Percentiles rank a stretch among this genome's conserved stretches.
phyloP scores from a whole-genome alignment of 2,888 invertebrate species.

The Lucinisca nassula region DNA sequence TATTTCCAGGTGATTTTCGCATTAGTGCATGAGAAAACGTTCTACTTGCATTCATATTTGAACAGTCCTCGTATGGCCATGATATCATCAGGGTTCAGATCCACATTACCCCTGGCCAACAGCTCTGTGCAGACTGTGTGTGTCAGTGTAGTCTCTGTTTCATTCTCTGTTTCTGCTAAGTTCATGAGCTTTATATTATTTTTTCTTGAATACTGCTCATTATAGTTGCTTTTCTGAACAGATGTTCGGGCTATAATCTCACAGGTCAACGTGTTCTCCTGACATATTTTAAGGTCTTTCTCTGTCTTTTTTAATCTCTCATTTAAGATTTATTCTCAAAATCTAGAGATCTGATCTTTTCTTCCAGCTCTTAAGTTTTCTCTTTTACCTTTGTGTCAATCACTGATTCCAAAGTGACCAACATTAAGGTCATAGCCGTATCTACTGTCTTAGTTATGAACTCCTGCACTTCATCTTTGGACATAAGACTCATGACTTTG shows the following conservation, averaged over 20 bases:
- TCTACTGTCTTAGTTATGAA: not conserved
- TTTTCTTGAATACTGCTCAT: too few relatives aligned
- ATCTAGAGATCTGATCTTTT: not conserved
- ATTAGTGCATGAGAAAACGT: too few relatives aligned
- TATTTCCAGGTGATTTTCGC: too few relatives aligned
- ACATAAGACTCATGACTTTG: not conserved
- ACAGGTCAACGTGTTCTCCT: not conserved
- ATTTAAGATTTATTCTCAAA: not conserved
- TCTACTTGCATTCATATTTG: too few relatives aligned
- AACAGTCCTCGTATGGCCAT: too few relatives aligned
- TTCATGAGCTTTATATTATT: too few relatives aligned
- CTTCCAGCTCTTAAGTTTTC: not conserved
- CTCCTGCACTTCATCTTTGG: not conserved
- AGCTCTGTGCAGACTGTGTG: too few relatives aligned
- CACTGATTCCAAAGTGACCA: not conserved
- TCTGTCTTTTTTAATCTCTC: not conserved
- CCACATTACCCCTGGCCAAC: too few relatives aligned
- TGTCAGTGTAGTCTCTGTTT: too few relatives aligned
- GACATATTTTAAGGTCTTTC: not conserved
- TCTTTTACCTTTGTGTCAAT: not conserved
- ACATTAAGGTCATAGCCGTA: not conserved
- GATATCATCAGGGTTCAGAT: too few relatives aligned
- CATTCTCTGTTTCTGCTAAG: too few relatives aligned
- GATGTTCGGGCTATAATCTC: not conserved
- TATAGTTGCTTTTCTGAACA: slow-evolving; percentile 14